These are phyloP conservation scores for Parauchenoglanis ngamensis DNA, from an alignment of 2,797 vertebrate species.

Conservation along the genomic window DNA sequence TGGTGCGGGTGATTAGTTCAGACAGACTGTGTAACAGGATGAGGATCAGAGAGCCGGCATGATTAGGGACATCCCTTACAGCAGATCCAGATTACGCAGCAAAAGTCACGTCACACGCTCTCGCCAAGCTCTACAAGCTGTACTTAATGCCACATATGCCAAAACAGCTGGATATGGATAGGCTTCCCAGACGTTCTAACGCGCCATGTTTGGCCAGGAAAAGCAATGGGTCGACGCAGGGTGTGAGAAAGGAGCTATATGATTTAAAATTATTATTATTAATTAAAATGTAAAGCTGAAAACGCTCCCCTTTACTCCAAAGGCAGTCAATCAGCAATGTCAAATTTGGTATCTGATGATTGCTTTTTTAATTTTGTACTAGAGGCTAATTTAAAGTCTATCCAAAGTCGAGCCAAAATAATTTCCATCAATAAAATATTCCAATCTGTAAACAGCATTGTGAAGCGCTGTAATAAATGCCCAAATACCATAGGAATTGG, in stretches of 20 bases:
- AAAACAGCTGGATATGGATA: background rate
- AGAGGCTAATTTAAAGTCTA: too few relatives aligned
- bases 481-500: too few relatives aligned
- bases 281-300: too few relatives aligned
- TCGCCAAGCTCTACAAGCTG: background rate
- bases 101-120: constrained; percentile 1
- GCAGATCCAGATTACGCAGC: constrained; percentile 15
- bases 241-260: too few relatives aligned
- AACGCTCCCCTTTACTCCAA: background rate
- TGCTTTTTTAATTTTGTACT: too few relatives aligned
- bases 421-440: too few relatives aligned
- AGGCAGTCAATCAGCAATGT: background rate
- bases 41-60: constrained; percentile 14
- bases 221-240: background rate
- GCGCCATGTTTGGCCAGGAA: background rate
- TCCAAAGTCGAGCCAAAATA: too few relatives aligned
- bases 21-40: constrained; percentile 42
- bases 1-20: background rate
- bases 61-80: constrained; percentile 32
- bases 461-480: too few relatives aligned
- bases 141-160: background rate
- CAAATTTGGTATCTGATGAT: too few relatives aligned
- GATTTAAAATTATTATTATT: too few relatives aligned
- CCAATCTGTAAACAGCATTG: too few relatives aligned
- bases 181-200: background rate